phyloP scores from a whole-genome alignment of 1,140 invertebrate genomes.

The Lepidurus packardi region DNA sequence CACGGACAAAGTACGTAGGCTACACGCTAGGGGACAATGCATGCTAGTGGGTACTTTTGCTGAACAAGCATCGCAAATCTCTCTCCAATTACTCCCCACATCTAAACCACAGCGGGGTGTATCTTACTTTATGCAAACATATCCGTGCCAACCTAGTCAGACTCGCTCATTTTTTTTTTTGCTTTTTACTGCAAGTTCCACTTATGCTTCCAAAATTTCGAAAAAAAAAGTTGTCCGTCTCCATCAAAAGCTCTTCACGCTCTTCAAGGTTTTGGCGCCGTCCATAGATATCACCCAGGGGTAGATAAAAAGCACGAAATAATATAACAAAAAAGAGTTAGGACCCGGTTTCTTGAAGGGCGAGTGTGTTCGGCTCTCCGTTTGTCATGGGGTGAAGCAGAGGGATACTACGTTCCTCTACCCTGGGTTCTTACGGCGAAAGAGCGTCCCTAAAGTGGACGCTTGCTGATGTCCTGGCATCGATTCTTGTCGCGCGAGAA shows the following conservation, averaged over 20 bases:
- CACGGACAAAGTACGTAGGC: too few species aligned
- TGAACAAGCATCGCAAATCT: background rate
- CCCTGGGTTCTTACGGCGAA: background rate
- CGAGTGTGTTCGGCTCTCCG: background rate
- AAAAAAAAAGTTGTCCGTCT: conserved; percentile 1
- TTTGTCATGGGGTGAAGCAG: background rate
- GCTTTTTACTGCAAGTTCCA: background rate
- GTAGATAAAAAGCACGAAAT: conserved; percentile 10
- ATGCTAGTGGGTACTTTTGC: background rate
- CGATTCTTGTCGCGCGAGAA: background rate
- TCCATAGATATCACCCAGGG: background rate
- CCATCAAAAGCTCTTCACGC: conserved; percentile 1
- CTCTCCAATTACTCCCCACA: background rate
- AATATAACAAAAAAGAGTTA: conserved; percentile 8
- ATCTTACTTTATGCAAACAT: background rate
- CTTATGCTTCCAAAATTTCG: background rate
- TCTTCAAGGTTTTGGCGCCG: conserved; percentile 5
- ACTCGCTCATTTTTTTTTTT: background rate
- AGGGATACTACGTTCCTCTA: background rate
- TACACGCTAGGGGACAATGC: background rate
- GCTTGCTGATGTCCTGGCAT: conserved; percentile 17
- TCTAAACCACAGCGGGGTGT: background rate
- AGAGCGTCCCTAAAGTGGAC: background rate
- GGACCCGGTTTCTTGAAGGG: background rate
- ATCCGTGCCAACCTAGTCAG: background rate